These are phyloP conservation scores for Butorides virescens DNA, from an alignment of 2,113 vertebrate species.

Conservation along the genomic window DNA sequence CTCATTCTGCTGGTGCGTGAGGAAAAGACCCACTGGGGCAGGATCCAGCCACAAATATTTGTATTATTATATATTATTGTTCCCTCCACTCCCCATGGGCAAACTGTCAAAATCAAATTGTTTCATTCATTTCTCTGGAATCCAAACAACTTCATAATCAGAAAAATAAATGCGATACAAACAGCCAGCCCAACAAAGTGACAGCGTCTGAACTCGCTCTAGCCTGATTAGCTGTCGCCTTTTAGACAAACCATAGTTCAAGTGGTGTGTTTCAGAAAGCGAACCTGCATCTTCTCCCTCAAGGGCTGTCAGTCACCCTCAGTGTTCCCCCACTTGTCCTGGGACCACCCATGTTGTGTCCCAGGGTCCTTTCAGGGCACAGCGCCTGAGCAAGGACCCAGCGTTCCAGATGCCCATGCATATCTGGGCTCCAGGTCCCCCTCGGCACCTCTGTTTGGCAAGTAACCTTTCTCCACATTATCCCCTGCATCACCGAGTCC, in stretches of 20 bases:
- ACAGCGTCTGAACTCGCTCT: accelerated
- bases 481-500: background rate
- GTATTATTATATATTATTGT: background rate
- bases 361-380: background rate
- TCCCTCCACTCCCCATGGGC: background rate
- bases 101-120: background rate
- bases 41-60: background rate
- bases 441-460: background rate
- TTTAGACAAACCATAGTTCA: background rate
- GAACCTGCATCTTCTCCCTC: background rate
- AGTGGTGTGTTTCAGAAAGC: background rate
- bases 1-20: background rate
- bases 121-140: background rate
- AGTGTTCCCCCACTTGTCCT: accelerated
- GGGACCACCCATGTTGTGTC: accelerated
- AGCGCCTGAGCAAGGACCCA: background rate
- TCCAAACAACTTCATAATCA: background rate
- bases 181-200: background rate
- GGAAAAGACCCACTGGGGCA: background rate
- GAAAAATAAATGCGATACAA: background rate
- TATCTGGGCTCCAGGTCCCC: background rate
- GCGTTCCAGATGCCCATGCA: accelerated
- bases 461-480: background rate
- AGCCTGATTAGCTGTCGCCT: background rate
- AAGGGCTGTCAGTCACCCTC: background rate